Conservation (phyloP, 2,888 invertebrate genomes). For the Macaria liturata region DNA sequence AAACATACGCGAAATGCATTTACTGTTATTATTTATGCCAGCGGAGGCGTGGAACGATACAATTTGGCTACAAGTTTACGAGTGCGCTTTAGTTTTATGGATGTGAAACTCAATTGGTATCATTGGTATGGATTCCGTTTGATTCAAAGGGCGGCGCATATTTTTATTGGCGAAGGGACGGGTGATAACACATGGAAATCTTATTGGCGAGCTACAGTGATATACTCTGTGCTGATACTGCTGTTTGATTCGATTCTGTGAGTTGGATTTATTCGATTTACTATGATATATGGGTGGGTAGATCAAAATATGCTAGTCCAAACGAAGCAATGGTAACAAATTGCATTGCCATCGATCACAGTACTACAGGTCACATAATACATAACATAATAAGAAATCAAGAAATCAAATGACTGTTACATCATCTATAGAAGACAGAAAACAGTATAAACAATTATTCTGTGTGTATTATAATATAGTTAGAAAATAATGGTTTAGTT, state of each 20-base stretch:
- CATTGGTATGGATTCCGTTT: conserved; percentile 63
- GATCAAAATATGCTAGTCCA: too few species aligned
- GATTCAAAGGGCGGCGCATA: conserved; percentile 37
- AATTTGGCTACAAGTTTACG: conserved; percentile 70
- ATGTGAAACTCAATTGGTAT: conserved; percentile 69
- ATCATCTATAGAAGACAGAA: too few species aligned
- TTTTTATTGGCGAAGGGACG: conserved; percentile 37
- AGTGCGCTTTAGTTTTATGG: conserved; percentile 69
- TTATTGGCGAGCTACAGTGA: conserved; percentile 18
- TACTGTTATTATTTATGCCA: conserved; percentile 72
- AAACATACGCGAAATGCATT: conserved; percentile 64
- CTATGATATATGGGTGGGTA: too few species aligned
- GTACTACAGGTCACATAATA: too few species aligned
- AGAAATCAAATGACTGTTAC: too few species aligned
- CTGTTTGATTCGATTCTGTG: conserved; percentile 6
- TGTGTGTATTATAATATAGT: too few species aligned
- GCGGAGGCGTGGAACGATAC: conserved; percentile 60
- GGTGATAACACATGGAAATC: conserved; percentile 25
- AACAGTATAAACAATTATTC: too few species aligned
- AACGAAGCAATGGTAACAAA: too few species aligned
- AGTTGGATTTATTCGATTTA: neutral
- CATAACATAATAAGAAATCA: too few species aligned
- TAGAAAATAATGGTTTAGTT: too few species aligned
- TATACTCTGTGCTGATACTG: conserved; percentile 4
- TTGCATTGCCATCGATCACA: too few species aligned